Base-by-base conservation (phyloP, 23 tunicate species). In the Trididemnum miniatum region DNA sequence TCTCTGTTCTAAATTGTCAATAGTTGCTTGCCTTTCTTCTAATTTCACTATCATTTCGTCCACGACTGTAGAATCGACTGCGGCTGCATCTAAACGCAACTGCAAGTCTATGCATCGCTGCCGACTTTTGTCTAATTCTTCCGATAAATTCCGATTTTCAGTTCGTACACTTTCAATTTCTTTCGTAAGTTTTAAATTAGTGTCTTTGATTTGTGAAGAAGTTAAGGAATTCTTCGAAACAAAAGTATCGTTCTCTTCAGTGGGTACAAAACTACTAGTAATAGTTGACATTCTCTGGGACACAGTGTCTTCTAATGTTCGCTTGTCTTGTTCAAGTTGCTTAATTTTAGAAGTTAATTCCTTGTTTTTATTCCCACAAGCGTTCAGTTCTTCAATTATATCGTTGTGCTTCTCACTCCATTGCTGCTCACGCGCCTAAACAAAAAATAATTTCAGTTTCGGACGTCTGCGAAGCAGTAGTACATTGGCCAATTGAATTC, bases 261-360 rank as follows among this genome's bases (percentile, higher is more conserved):
- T 65, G 15, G 80, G 78, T 1, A 79, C 65, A 66, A 91, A 91
- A 18, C 63, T 78, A 63, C 86, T 67, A 20, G 97, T 91, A 34
- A 91, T 84, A 18, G 34, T 74, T 9, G 97, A 80, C 90, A 91
- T 86, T 25, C 79, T 51, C 65, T 75, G 80, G 0, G 97, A 92
- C 31, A 87, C 92, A 32, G 78, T 50, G 35, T 92, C 92, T 79
- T 92, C 97, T 32, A 92, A 52, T 34, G 84, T 87, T 31, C 87
- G 67, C 75, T 92, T 92, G 77, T 92, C 97, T 78, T 87, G 79
- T 80, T 92, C 92, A 7, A 92, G 66, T 54, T 76, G 81, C n/a
- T 79, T n/a, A 18, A 87, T 63, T 78, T 83, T 87, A 0, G 35
- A 23, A 30, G n/a, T 31, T 23, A 87, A 52, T 31, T 59, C 23